Evolutionary conservation across 37 sponge, comb jelly and placozoan species (phyloP).

Genomic region (Hormiphora californensis): DNA sequence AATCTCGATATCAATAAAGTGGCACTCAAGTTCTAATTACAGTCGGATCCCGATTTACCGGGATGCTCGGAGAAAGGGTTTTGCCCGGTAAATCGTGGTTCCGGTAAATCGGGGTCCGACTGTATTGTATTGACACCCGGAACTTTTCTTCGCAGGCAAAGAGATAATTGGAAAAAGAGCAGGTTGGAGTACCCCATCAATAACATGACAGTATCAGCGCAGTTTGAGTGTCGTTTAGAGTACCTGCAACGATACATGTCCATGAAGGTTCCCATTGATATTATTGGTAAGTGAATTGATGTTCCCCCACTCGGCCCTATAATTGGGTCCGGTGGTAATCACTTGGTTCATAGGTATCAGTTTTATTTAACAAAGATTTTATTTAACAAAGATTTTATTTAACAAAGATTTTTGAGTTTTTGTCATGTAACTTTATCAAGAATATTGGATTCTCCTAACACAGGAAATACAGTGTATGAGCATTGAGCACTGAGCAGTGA

Average conservation of each 20-base stretch:
- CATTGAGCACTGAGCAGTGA: too few species aligned
- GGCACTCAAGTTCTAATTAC: too few species aligned
- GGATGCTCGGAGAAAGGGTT: too few species aligned
- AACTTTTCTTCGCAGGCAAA: neutral
- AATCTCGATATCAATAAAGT: too few species aligned
- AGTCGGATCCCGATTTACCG: too few species aligned
- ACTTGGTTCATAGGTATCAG: neutral
- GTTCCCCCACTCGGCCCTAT: neutral
- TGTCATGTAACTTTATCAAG: too few species aligned
- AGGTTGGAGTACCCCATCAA: neutral
- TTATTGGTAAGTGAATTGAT: neutral
- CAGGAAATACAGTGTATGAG: too few species aligned
- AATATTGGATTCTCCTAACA: too few species aligned
- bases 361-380: too few species aligned
- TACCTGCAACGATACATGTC: neutral
- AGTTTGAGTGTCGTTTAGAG: neutral
- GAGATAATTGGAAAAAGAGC: slow-evolving; percentile 12
- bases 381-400: too few species aligned
- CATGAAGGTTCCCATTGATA: neutral
- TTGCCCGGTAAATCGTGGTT: too few species aligned
- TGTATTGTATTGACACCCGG: neutral
- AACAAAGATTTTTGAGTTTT: too few species aligned
- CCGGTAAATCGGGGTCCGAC: neutral
- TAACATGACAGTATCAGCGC: neutral
- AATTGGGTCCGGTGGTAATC: neutral